Base-by-base conservation (phyloP, 2,113 vertebrate species). In the Haemorhous mexicanus region DNA sequence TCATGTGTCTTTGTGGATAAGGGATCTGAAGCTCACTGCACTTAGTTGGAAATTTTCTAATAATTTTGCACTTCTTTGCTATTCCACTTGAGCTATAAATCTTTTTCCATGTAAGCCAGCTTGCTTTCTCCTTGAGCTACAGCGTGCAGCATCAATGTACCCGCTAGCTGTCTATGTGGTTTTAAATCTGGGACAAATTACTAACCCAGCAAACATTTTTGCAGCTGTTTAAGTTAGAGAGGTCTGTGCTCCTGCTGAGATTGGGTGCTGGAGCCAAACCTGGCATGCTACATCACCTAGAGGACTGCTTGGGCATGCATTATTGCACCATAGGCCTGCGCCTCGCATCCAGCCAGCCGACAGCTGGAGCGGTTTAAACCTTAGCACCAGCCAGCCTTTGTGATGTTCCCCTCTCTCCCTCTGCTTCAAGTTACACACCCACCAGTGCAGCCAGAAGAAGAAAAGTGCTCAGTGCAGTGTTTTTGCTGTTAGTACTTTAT, bases 291-390 rank as follows among this genome's bases (percentile, higher is more conserved):
- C 37, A 69, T 75, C 75, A 56, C 37, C 58, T 61, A 7, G 27
- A 90, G 67, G 62, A 41, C 27, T 68, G 20, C 33, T 50, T 75
- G 44, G 18, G 30, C 2, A 0, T 16, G 35, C 1, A 0, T 56
- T 75, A 33, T 2, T 30, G 13, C 64, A 59, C 69, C 6, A 3
- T 7, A 49, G 37, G 37, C 16, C 27, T 46, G 37, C 0, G 0
- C 28, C 28, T 50, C 0, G 0, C 49, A 39, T 43, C 20, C 52
- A 68, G 58, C 23, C 52, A 68, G 56, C 13, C 1, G 0, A 46
- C 50, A 63, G 61, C 47, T 46, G 44, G 1, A 18, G 39, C 1
- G 10, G 9, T 28, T 76, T 58, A 74, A 58, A 86, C 30, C n/a
- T 49, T 19, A 30, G 10, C 21, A 5, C 23, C 41, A 1, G 2